Base-by-base conservation (phyloP, 2,797 vertebrate genomes). In the Cyclopterus lumpus region DNA sequence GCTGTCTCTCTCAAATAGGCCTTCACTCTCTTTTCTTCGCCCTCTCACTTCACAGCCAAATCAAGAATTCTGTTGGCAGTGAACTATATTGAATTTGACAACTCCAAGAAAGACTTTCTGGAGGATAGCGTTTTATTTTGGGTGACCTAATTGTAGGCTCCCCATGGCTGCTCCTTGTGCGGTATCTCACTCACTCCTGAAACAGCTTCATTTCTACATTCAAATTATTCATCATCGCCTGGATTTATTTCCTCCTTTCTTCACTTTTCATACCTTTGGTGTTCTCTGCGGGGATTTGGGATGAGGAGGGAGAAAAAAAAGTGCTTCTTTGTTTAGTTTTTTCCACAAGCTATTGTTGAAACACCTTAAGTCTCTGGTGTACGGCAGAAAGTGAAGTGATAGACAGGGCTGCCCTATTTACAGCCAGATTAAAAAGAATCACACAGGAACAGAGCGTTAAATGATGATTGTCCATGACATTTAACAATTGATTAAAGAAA, bases 371-470 rank as follows among this genome's bases (percentile, higher is more conserved):
- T 95, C 94, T 95, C 95, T 92, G 89, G 94, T 95, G 94, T 93
- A 84, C 67, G 79, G 91, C 81, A 89, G 90, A 83, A 91, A 70
- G 83, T 79, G 90, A 89, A 92, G 93, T 93, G 94, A 95, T 94
- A 95, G 93, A 95, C 94, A 95, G 89, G 92, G 91, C 91, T 95
- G 94, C 93, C 94, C 94, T 95, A 95, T 94, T 95, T 95, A 95
- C 92, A 93, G 90, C 93, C 93, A 93, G 91, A 94, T 94, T 95
- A 94, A 95, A 94, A 94, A 92, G 92, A 94, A 93, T 93, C 93
- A 89, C 90, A 92, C 91, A 87, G 91, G 90, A 91, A 95, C 93
- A 89, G 85, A 66, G 81, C 91, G 93, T 93, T 92, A 94, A 94
- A 93, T 93, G 91, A 91, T 92, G 93, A 94, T 94, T 93, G 92